Percentiles rank a stretch among this genome's conserved stretches.
These are phyloP conservation scores for Drosophila repleta DNA, from an alignment of 1,140 invertebrate genomes.

Conservation along the genomic window DNA sequence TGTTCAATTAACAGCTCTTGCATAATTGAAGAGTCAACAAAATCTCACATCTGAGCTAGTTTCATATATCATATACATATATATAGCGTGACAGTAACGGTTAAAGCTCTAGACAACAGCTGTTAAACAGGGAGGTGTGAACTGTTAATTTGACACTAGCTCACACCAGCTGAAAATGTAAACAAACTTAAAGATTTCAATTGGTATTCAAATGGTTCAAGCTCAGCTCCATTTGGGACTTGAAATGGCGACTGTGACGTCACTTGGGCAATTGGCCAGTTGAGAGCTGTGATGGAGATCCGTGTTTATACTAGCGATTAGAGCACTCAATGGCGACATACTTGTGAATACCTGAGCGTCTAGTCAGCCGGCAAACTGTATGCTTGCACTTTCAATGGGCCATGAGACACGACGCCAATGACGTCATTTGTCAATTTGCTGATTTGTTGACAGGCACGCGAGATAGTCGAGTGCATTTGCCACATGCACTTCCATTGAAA, in stretches of 20 bases:
- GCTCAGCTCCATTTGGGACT: slow-evolving; percentile 29
- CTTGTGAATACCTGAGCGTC: slow-evolving; percentile 40
- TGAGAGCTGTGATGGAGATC: slow-evolving; percentile 31
- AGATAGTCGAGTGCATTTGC: slow-evolving; percentile 62
- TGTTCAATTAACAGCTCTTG: slow-evolving; percentile 54
- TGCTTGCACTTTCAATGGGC: slow-evolving; percentile 56
- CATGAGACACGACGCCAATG: slow-evolving; percentile 36
- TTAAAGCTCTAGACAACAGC: slow-evolving; percentile 21
- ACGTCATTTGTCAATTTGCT: slow-evolving; percentile 73
- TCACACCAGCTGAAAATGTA: slow-evolving; percentile 1
- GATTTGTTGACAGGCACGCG: slow-evolving; percentile 47
- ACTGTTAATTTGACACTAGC: slow-evolving; percentile 59
- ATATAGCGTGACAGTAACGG: slow-evolving; percentile 52
- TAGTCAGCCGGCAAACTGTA: slow-evolving; percentile 44
- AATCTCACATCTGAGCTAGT: slow-evolving; percentile 25
- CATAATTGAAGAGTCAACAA: slow-evolving; percentile 62
- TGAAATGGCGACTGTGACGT: slow-evolving; percentile 39
- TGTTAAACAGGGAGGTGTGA: slow-evolving; percentile 48
- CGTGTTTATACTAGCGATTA: slow-evolving; percentile 43
- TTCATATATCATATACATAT: slow-evolving; percentile 15
- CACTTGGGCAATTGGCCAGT: slow-evolving; percentile 16
- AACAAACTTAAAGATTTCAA: background rate
- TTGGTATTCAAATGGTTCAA: slow-evolving; percentile 6
- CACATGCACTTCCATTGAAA: slow-evolving; percentile 37
- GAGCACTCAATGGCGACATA: slow-evolving; percentile 38